These are phyloP conservation scores for Parotia lawesii DNA, from an alignment of 2,113 vertebrate genomes.

Conservation along the genomic window DNA sequence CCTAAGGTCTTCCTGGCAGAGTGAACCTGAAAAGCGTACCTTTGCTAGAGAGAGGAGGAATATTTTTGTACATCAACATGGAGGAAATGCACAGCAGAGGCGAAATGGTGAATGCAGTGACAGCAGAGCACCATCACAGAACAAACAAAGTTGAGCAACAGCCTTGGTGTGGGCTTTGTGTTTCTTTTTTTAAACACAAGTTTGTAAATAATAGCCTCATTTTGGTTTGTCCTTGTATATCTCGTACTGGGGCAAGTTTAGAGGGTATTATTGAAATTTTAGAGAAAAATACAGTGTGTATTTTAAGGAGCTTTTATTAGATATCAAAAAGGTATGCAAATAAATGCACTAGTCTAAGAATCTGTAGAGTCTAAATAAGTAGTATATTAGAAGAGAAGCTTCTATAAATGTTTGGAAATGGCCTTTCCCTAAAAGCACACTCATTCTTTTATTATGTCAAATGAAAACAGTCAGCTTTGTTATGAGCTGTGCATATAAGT, in stretches of 20 bases:
- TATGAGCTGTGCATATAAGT: not conserved
- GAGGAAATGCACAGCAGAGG: slow-evolving; percentile 35
- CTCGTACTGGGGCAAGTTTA: not conserved
- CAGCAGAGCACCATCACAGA: not conserved
- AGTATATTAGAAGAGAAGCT: not conserved
- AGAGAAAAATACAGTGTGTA: not conserved
- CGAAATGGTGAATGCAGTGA: slow-evolving; percentile 38
- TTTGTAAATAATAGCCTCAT: not conserved
- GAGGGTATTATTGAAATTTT: not conserved
- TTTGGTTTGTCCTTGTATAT: not conserved
- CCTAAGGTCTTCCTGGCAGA: not conserved
- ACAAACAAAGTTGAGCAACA: slow-evolving; percentile 44
- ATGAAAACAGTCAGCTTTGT: not conserved
- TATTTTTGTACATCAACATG: slow-evolving; percentile 30
- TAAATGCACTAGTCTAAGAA: not conserved
- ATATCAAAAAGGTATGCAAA: not conserved
- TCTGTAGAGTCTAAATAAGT: not conserved
- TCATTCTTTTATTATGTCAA: not conserved
- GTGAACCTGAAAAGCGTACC: not conserved
- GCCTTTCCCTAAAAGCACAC: not conserved
- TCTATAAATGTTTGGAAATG: not conserved
- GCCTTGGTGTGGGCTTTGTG: not conserved
- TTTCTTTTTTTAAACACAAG: not conserved
- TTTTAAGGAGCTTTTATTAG: not conserved
- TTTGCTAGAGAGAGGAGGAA: slow-evolving; percentile 6